Evolutionary conservation across 2,888 invertebrate genomes (phyloP).

Genomic region (Sturmia bella): DNA sequence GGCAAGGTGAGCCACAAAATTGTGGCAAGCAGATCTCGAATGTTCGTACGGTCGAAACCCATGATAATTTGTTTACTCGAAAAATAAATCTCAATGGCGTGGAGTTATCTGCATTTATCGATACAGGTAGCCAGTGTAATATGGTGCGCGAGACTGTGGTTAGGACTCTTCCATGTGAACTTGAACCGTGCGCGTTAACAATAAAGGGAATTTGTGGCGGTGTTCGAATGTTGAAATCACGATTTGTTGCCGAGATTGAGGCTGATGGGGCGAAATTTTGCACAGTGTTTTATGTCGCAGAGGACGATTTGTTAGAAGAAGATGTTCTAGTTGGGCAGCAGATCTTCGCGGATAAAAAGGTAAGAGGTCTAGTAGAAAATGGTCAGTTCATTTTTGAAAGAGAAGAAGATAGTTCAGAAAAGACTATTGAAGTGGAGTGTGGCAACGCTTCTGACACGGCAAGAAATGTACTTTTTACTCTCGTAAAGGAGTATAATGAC

Average conservation of each 20-base stretch:
- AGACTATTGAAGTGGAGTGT: neutral
- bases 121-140: slow-evolving; percentile 39
- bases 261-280: neutral
- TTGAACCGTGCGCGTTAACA: neutral
- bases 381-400: neutral
- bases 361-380: neutral
- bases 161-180: neutral
- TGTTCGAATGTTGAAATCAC: neutral
- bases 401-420: neutral
- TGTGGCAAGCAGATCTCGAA: neutral
- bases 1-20: neutral
- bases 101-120: slow-evolving; percentile 23
- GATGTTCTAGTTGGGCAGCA: slow-evolving; percentile 4
- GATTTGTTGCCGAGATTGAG: neutral
- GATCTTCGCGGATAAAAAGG: neutral
- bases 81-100: slow-evolving; percentile 1
- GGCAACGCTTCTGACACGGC: neutral
- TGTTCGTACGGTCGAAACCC: neutral
- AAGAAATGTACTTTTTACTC: neutral
- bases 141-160: slow-evolving; percentile 17
- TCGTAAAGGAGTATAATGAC: too few species aligned
- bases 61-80: slow-evolving; percentile 9
- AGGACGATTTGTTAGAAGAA: slow-evolving; percentile 15
- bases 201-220: neutral
- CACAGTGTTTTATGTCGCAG: slow-evolving; percentile 2